These are phyloP conservation scores for Steatocranus sp. DNA, from an alignment of 2,797 vertebrate species.

Conservation along the genomic window DNA sequence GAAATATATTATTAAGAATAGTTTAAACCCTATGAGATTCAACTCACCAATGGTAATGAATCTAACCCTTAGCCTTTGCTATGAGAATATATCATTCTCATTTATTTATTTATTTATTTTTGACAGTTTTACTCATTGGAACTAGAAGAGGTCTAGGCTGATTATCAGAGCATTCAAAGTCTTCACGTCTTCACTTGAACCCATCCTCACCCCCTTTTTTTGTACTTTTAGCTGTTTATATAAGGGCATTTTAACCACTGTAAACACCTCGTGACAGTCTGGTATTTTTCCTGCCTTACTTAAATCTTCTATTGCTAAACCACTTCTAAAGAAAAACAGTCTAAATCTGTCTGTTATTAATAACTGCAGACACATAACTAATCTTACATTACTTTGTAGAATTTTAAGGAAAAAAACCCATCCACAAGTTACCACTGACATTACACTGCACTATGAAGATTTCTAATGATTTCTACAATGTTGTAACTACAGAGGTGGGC, in stretches of 20 bases:
- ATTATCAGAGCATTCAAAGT: background rate
- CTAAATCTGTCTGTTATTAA: background rate
- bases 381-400: background rate
- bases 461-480: background rate
- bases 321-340: background rate
- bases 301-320: background rate
- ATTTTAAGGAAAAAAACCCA: rapidly evolving
- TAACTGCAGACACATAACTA: background rate
- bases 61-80: background rate
- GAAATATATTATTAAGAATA: background rate
- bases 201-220: rapidly evolving
- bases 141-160: background rate
- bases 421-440: background rate
- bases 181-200: background rate
- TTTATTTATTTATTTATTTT: background rate
- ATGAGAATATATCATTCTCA: background rate
- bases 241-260: background rate
- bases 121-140: background rate
- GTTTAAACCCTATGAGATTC: background rate
- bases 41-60: background rate
- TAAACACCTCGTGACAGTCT: background rate
- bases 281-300: background rate
- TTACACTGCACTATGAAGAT: background rate
- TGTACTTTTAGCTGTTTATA: background rate
- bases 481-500: background rate